These are phyloP conservation scores for Leptonema lineaticorne DNA, from an alignment of 1,140 invertebrate genomes.

Conservation along the genomic window DNA sequence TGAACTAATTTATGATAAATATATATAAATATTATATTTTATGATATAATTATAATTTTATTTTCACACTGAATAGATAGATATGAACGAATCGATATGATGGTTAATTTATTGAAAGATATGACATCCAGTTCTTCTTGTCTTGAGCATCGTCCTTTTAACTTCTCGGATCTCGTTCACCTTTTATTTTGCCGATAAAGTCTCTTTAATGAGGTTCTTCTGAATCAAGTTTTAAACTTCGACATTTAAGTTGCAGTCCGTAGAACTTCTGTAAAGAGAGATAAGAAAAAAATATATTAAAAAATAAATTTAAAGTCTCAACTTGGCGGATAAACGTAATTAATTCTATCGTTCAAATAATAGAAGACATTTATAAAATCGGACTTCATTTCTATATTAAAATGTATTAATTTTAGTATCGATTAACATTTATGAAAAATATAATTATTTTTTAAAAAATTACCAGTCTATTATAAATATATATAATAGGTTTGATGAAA, in stretches of 20 bases:
- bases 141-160: background rate
- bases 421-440: too few species aligned
- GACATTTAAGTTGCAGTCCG: constrained; percentile 24
- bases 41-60: background rate
- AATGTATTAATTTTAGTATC: too few species aligned
- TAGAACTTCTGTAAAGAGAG: constrained; percentile 27
- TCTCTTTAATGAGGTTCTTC: constrained; percentile 31
- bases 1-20: background rate
- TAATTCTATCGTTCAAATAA: constrained; percentile 15
- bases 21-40: too few species aligned
- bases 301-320: constrained; percentile 26
- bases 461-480: too few species aligned
- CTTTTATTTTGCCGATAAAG: constrained; percentile 9
- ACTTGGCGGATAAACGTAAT: constrained; percentile 27
- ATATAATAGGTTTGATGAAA: too few species aligned
- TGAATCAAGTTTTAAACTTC: constrained; percentile 25
- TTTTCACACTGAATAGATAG: background rate
- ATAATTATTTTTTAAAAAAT: too few species aligned
- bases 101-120: background rate
- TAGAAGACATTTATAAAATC: too few species aligned
- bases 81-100: constrained; percentile 14
- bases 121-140: background rate
- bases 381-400: too few species aligned
- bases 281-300: constrained; percentile 23
- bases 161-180: constrained; percentile 3